phyloP scores from a whole-genome alignment of 2,113 vertebrate genomes.

The Microtus richardsoni region DNA sequence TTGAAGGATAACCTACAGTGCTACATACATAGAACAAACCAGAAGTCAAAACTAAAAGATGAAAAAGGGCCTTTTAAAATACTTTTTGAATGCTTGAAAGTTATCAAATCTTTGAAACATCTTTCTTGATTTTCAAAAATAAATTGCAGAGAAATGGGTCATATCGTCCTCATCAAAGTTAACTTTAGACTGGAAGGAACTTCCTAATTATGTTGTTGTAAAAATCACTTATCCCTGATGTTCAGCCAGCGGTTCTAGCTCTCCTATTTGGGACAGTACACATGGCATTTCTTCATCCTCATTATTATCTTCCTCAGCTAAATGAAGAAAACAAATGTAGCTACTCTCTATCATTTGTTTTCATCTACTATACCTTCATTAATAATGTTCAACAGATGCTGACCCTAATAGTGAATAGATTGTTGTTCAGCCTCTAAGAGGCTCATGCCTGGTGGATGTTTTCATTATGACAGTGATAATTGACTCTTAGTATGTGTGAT shows the following conservation, averaged over 20 bases:
- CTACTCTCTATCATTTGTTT: neutral
- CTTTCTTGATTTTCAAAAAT: neutral
- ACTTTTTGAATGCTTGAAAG: neutral
- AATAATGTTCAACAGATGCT: neutral
- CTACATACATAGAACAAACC: neutral
- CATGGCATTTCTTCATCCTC: neutral
- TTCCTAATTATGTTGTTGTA: neutral
- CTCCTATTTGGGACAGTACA: neutral
- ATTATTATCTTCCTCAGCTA: neutral
- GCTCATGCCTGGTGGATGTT: neutral
- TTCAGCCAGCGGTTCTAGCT: neutral
- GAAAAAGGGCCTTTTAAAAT: neutral
- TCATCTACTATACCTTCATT: neutral
- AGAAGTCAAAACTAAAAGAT: neutral
- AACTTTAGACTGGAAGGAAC: neutral
- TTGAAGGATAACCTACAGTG: neutral
- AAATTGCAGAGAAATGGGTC: neutral
- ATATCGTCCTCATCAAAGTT: neutral
- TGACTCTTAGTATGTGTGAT: neutral
- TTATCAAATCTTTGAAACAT: neutral
- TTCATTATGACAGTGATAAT: neutral
- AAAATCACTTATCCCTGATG: neutral
- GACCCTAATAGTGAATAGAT: neutral
- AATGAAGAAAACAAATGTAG: neutral
- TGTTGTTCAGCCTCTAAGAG: neutral